Evolutionary conservation across 2,797 vertebrate species (phyloP), one percentile per base, ranked within the genome.

Genomic region (Galagoides demidoff): DNA sequence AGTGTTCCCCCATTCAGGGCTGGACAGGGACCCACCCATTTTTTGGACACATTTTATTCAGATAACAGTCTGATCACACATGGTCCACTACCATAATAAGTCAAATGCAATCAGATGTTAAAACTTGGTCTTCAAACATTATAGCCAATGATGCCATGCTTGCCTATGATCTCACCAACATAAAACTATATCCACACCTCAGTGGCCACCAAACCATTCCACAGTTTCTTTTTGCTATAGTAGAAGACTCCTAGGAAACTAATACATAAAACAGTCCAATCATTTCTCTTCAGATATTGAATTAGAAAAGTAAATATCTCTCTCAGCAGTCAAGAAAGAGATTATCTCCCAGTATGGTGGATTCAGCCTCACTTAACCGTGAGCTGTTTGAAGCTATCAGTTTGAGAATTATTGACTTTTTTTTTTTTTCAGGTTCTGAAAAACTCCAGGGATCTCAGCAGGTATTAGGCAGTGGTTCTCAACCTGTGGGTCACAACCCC

Each of bases 401-500:
- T 95, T 97, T 99, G 99, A 96, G 99, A 99, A 66, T 96, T 98
- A 90, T 98, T 98, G 77, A 99, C 49, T 73, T 99, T 9, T 49
- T 49, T 45, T 45, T 45, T 98, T 98, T n/a, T 98, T 97, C 17
- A 99, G 98, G 82, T 99, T 98, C 78, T 99, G 99, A 95, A 99
- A 98, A 97, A 99, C 99, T 96, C 99, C 99, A 71, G 99, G 99
- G 97, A 99, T 98, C 98, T 99, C 99, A 14, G 99, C 99, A 52
- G 99, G 99, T 34, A 97, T 98, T 22, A 99, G 99, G 45, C 45
- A 49, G 45, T 3, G 45, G 45, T 49, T 49, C 45, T 13, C 11
- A 49, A 49, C 45, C 45, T 49, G 45, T 13, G 45, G 45, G 45
- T 49, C 11, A 2, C 12, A 11, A 49, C 45, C 45, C 45, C 45